phyloP scores from a whole-genome alignment of 2,888 invertebrate species.

The Melangyna quadrimaculata region DNA sequence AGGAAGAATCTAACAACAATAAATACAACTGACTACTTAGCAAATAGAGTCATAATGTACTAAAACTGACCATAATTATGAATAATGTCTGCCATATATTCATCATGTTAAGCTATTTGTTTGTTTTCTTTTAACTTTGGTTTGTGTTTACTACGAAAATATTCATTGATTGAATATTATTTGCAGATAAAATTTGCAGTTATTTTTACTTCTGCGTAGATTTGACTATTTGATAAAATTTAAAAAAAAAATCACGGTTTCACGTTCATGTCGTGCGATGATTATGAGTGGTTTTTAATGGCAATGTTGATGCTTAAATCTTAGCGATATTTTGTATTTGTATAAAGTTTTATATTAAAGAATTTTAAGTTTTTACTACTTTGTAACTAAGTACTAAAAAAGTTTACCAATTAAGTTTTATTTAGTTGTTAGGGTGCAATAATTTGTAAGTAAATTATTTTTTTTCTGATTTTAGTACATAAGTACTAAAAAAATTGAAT shows the following conservation, averaged over 20 bases:
- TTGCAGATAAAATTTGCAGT: neutral
- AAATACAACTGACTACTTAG: conserved; percentile 12
- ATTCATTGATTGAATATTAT: neutral
- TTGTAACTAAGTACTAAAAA: too few relatives aligned
- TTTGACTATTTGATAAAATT: neutral
- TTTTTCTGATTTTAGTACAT: neutral
- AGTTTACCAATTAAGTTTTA: too few relatives aligned
- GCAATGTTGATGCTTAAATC: too few relatives aligned
- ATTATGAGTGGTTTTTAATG: too few relatives aligned
- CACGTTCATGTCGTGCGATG: too few relatives aligned
- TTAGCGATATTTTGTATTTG: too few relatives aligned
- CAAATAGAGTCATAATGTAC: conserved; percentile 38
- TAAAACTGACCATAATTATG: conserved; percentile 52
- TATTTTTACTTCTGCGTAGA: conserved; percentile 1
- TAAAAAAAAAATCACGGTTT: too few relatives aligned
- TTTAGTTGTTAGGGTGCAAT: too few relatives aligned
- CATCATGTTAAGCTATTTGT: conserved; percentile 15
- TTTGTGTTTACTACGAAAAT: neutral
- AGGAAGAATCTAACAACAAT: conserved; percentile 22
- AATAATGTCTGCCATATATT: conserved; percentile 51
- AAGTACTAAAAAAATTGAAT: neutral
- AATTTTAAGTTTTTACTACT: too few relatives aligned
- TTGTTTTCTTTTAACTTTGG: neutral
- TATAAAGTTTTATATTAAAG: too few relatives aligned
- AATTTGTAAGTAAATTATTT: too few relatives aligned